Evolutionary conservation across 2,797 vertebrate species (phyloP), one percentile per base, ranked within the genome.

Genomic region (Parotocinclus haroldoi): DNA sequence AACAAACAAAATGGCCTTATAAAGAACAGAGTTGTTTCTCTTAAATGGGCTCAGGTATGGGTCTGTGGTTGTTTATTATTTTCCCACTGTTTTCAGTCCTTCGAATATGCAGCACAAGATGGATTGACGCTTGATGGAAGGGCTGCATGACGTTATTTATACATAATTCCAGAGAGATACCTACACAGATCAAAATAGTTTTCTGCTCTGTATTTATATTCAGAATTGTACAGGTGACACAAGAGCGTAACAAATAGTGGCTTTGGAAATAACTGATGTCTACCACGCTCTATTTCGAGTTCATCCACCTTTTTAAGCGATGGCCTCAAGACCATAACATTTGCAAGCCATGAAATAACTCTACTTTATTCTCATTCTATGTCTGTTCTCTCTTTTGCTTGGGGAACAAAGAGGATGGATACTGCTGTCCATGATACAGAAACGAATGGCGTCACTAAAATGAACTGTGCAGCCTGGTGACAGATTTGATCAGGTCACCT

Each of bases 351-450:
- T 63, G 46, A 70, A 70, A 63, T 42, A 58, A 9, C 10, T 3
- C 50, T 54, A 11, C 37, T 13, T 40, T 62, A 50, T 44, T 45
- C n/a, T 40, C 11, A 10, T 49, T 36, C 14, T 70, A 57, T 58
- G 54, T 52, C 59, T 53, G 50, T 50, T 37, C 7, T 49, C 12
- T 53, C 18, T 1, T 5, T 16, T 50, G 37, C 16, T 27, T 13
- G 38, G 36, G 46, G n/a, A 18, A 18, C 10, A 63, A 58, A 63
- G 58, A 56, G n/a, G 40, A 42, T 19, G 39, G 46, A 45, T 17
- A 42, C 58, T 59, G 53, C 77, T 81, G 74, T 81, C 80, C 80
- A 9, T 48, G 74, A 75, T 79, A 36, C n/a, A n/a, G n/a, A n/a
- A n/a, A n/a, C n/a, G n/a, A n/a, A n/a, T n/a, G n/a, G n/a, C n/a